Conservation (phyloP, 2,113 vertebrate genomes). For the Geococcyx californianus region DNA sequence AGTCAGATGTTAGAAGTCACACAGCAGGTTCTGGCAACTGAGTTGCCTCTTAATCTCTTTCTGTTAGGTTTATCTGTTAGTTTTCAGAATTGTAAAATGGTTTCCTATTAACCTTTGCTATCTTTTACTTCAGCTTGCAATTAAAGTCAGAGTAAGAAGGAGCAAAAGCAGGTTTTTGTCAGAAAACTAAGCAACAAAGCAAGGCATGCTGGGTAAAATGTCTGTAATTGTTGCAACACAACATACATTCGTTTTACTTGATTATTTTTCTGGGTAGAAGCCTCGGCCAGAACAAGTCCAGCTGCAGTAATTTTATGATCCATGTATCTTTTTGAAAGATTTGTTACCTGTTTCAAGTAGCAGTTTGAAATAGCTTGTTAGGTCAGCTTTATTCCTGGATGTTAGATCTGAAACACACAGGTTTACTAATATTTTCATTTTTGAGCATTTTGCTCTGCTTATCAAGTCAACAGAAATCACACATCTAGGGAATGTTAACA, state of each 20-base stretch:
- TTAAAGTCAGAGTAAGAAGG: not conserved
- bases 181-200: not conserved
- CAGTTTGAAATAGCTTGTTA: not conserved
- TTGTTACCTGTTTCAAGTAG: slow-evolving; percentile 5
- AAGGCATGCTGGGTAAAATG: not conserved
- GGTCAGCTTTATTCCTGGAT: not conserved
- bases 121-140: not conserved
- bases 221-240: not conserved
- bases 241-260: not conserved
- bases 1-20: not conserved
- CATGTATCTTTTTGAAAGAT: not conserved
- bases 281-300: not conserved
- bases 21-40: not conserved
- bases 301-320: not conserved
- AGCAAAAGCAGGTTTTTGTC: not conserved
- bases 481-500: not conserved
- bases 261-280: not conserved
- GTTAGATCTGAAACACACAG: not conserved
- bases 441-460: not conserved
- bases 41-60: not conserved
- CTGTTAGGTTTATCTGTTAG: not conserved
- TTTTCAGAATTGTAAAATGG: not conserved
- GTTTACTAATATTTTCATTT: slow-evolving; percentile 13
- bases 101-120: not conserved
- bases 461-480: not conserved